Percentiles rank a stretch among this genome's conserved stretches.
Conservation (phyloP, 1,140 invertebrate species). For the Drosophila pandora region DNA sequence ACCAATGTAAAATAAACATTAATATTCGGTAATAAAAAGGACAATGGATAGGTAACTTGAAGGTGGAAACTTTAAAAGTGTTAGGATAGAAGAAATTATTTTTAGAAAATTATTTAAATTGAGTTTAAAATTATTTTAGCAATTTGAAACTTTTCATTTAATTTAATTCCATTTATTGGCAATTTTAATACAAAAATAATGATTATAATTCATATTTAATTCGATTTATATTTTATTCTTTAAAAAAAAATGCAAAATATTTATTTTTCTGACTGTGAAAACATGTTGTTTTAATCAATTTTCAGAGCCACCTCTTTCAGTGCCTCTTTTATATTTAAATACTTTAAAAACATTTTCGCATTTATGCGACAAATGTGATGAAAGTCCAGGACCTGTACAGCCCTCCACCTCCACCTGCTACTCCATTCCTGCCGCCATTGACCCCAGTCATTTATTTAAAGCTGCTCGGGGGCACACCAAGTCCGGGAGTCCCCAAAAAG, state of each 20-base stretch:
- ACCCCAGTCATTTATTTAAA: slow-evolving; percentile 52
- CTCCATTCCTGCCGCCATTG: slow-evolving; percentile 5
- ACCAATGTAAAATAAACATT: slow-evolving; percentile 18
- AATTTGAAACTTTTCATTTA: too few relatives aligned
- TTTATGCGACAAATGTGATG: slow-evolving; percentile 60
- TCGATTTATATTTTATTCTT: too few relatives aligned
- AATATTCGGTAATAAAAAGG: slow-evolving; percentile 7
- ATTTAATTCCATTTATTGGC: too few relatives aligned
- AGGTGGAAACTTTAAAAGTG: background rate
- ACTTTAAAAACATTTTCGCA: slow-evolving; percentile 62
- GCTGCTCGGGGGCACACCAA: slow-evolving; percentile 30
- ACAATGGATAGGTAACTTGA: background rate
- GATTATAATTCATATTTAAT: too few relatives aligned
- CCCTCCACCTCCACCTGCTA: slow-evolving; percentile 3
- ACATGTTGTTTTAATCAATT: background rate
- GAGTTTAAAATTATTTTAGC: too few relatives aligned
- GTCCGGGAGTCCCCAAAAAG: background rate
- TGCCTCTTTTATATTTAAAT: slow-evolving; percentile 5
- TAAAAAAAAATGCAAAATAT: too few relatives aligned
- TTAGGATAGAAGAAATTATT: background rate
- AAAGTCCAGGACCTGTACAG: slow-evolving; percentile 27
- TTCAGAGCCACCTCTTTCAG: background rate
- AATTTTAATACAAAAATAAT: too few relatives aligned
- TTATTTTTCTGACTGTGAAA: background rate
- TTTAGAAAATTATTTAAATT: too few relatives aligned